These are phyloP conservation scores for Thalassarche chlororhynchos DNA, from an alignment of 2,113 vertebrate species.

Conservation along the genomic window DNA sequence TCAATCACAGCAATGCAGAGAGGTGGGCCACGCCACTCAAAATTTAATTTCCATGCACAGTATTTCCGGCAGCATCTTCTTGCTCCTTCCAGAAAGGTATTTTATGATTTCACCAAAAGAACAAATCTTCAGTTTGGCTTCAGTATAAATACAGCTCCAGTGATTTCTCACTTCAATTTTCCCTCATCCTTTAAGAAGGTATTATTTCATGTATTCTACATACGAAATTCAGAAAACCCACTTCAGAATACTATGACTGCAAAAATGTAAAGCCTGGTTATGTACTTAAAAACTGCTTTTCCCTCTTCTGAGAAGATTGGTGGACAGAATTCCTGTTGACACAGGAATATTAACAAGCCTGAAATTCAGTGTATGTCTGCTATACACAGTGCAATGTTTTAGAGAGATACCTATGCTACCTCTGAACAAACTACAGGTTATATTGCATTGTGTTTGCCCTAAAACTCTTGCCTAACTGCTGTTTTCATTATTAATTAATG, in stretches of 20 bases:
- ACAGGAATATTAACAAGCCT: neutral
- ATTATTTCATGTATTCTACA: neutral
- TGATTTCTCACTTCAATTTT: neutral
- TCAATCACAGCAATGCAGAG: neutral
- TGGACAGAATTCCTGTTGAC: neutral
- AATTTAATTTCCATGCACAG: neutral
- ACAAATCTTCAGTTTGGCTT: neutral
- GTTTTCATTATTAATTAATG: neutral
- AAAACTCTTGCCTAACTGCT: neutral
- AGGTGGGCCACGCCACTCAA: neutral
- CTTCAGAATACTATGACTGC: neutral
- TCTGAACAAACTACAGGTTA: neutral
- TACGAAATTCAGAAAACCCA: neutral
- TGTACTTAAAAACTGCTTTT: neutral
- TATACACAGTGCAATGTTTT: neutral
- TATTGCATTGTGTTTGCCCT: neutral
- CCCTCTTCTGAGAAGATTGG: neutral
- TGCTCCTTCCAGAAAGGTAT: neutral
- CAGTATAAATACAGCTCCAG: neutral
- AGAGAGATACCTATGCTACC: neutral
- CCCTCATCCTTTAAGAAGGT: neutral
- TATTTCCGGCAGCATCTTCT: neutral
- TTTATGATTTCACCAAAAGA: neutral
- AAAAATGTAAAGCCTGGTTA: neutral
- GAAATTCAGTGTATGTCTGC: neutral